phyloP scores from a whole-genome alignment of 23 tunicate genomes.

The Oikopleura vanhoeffeni region DNA sequence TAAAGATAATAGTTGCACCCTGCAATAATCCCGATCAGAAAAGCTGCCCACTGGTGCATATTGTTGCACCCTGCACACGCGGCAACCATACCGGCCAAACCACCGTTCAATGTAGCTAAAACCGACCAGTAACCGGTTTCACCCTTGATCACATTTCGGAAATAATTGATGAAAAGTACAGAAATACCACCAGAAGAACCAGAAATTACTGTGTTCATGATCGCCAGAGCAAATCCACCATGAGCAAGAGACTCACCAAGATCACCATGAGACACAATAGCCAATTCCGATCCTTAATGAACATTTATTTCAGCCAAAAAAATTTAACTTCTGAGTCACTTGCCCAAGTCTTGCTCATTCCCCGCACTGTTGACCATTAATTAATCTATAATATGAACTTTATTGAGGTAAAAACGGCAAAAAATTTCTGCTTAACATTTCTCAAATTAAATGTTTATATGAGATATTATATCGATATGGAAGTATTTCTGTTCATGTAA shows the following conservation, averaged over 20 bases:
- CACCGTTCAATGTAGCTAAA: constrained; percentile 49
- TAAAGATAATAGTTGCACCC: constrained; percentile 21
- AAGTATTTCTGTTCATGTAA: too few species aligned
- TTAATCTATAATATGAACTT: too few species aligned
- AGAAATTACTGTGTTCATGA: constrained; percentile 45
- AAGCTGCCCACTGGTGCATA: constrained; percentile 53
- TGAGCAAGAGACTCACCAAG: constrained; percentile 22
- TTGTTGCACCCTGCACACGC: constrained; percentile 55
- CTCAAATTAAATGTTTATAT: too few species aligned
- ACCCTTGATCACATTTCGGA: constrained; percentile 26
- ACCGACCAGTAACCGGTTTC: constrained; percentile 54
- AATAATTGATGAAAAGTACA: constrained; percentile 29
- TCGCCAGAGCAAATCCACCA: constrained; percentile 28
- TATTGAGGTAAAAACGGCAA: too few species aligned
- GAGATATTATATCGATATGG: too few species aligned
- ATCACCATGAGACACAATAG: background rate
- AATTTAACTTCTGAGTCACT: too few species aligned
- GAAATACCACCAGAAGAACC: constrained; percentile 37
- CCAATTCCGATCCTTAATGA: background rate
- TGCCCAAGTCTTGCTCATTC: too few species aligned
- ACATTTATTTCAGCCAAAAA: too few species aligned
- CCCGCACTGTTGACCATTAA: too few species aligned
- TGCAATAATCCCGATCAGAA: constrained; percentile 41
- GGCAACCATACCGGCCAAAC: constrained; percentile 83
- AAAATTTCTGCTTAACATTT: too few species aligned